These are phyloP conservation scores for Conistra vaccinii DNA, from an alignment of 2,888 invertebrate species.

Conservation along the genomic window DNA sequence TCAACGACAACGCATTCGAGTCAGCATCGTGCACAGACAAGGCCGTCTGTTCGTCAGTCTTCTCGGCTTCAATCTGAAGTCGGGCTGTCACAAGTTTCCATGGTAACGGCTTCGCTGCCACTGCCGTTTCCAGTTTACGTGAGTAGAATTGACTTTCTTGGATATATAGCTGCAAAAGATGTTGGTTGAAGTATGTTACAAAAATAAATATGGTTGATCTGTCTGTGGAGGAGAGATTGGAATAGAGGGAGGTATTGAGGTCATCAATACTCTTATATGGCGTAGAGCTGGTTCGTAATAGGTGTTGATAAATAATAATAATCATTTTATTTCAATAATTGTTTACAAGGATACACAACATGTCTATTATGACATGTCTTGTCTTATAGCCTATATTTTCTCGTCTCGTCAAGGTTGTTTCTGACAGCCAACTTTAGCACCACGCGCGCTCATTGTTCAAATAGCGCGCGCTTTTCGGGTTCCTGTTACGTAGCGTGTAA, in stretches of 20 bases:
- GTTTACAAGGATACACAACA: no score
- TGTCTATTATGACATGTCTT: no score
- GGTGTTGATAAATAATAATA: no score
- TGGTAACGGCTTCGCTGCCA: conserved; percentile 89
- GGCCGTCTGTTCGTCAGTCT: conserved; percentile 76
- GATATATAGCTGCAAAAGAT: conserved; percentile 91
- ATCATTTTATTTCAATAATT: no score
- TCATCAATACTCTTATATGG: background rate
- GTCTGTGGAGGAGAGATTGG: background rate
- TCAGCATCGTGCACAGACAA: conserved; percentile 78
- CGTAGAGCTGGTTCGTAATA: no score
- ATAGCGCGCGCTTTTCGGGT: no score
- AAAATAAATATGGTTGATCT: background rate
- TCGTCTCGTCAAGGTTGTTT: no score
- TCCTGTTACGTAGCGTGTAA: no score
- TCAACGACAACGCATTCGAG: conserved; percentile 92
- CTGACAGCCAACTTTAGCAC: no score
- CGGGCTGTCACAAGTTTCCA: conserved; percentile 94
- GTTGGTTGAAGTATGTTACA: background rate
- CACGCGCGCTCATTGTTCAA: no score
- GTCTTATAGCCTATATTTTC: no score
- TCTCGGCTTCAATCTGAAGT: conserved; percentile 77
- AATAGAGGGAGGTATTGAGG: background rate
- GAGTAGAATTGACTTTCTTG: conserved; percentile 90
- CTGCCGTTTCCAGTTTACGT: conserved; percentile 77